Evolutionary conservation across 2,797 vertebrate species (phyloP), one percentile per base, ranked within the genome.

Genomic region (Chrysocyon brachyurus): DNA sequence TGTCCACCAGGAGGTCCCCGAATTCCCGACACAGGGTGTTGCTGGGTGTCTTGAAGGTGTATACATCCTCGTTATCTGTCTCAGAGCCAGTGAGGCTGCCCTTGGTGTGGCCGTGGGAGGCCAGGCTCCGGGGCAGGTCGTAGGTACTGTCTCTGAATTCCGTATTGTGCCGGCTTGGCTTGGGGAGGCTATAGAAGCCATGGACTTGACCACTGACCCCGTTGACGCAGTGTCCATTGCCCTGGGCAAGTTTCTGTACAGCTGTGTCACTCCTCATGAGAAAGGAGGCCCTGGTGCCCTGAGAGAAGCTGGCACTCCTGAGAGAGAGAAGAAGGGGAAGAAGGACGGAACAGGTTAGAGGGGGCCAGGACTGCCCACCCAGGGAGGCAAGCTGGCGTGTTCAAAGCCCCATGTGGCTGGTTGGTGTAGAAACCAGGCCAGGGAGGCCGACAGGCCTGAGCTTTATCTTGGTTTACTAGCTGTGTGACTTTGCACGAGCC

Each of bases 291-390:
- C 99, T 99, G 0, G 99, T 99, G 90, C 99, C 99, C 98, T 99
- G 99, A 59, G 99, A 99, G 98, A 99, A 99, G 98, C 99, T 99
- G 98, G 99, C 99, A 59, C 99, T 99, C 98, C 99, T 99, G 96
- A 64, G 97, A 96, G 3, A 82, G 87, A 94, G n/a, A 92, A 92
- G 15, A 98, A 97, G 52, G 96, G 28, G 97, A 83, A 17, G 7
- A 46, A 46, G 4, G 77, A 90, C 2, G 52, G 56, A 26, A 26
- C 73, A 28, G 17, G 2, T 22, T 1, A 89, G 28, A 86, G 2
- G 91, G 57, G 75, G 72, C 66, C 57, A 57, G 49, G 28, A 12
- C 59, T 68, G 57, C 31, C 77, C 31, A 17, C 36, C 15, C 0
- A 0, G 56, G 49, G 56, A 33, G 56, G 57, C 9, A 22, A 57